Evolutionary conservation across 2,888 invertebrate genomes (phyloP).

Genomic region (Hyppa rectilinea): DNA sequence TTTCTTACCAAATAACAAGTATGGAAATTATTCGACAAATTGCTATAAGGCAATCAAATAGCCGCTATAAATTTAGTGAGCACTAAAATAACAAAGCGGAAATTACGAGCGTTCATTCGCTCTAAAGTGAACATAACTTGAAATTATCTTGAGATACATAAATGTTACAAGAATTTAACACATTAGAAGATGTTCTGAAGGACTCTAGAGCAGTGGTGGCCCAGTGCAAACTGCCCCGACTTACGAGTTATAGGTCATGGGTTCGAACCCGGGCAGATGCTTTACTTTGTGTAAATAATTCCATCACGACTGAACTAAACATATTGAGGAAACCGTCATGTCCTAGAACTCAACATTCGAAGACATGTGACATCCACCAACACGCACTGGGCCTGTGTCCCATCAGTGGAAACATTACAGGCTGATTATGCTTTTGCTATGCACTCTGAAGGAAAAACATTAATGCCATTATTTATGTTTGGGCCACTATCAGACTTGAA

Average conservation of each 20-base stretch:
- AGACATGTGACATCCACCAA: no score
- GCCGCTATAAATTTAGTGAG: slow-evolving; percentile 59
- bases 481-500: not conserved
- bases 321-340: no score
- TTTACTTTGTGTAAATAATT: no score
- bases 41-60: slow-evolving; percentile 43
- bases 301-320: no score
- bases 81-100: slow-evolving; percentile 55
- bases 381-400: no score
- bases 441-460: not conserved
- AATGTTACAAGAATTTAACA: slow-evolving; percentile 1
- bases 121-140: slow-evolving; percentile 54
- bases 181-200: not conserved
- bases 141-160: slow-evolving; percentile 29
- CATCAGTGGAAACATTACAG: no score
- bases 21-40: slow-evolving; percentile 40
- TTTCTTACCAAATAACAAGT: not conserved
- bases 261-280: no score
- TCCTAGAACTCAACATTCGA: no score
- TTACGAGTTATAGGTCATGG: no score
- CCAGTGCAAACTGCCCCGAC: no score
- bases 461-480: not conserved
- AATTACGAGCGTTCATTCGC: slow-evolving; percentile 50
- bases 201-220: no score
- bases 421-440: no score